Percentiles rank a stretch among this genome's conserved stretches.
These are phyloP conservation scores for Sorex maritimensis DNA, from an alignment of 2,797 vertebrate species.

Conservation along the genomic window DNA sequence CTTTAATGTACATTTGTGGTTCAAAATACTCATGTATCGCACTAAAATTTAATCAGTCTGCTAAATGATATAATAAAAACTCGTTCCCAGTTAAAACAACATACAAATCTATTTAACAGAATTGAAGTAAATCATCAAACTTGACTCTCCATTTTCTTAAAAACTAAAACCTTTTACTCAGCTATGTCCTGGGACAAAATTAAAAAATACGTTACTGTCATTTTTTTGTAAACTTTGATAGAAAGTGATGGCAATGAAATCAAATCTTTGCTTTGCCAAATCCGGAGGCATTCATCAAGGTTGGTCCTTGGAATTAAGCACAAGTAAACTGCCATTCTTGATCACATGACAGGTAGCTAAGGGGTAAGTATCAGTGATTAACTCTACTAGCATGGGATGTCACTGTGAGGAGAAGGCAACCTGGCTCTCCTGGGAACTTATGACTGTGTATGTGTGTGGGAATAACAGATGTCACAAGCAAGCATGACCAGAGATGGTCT, in stretches of 20 bases:
- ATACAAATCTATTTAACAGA: constrained; percentile 53
- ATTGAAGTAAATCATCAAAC: constrained; percentile 58
- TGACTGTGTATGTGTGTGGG: not conserved
- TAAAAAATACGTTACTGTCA: not conserved
- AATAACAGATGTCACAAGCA: not conserved
- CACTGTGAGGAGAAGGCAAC: not conserved
- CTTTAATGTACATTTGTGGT: not conserved
- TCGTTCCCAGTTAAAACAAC: constrained; percentile 46
- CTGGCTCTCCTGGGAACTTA: not conserved
- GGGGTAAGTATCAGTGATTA: not conserved
- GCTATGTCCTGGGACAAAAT: not conserved
- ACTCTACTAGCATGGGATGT: not conserved
- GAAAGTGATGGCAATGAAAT: not conserved
- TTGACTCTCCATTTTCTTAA: constrained; percentile 53
- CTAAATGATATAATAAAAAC: constrained; percentile 36
- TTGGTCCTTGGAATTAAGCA: constrained; percentile 10
- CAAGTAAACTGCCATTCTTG: constrained; percentile 27
- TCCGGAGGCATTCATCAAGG: constrained; percentile 22
- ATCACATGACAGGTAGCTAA: not conserved
- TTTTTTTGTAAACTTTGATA: not conserved
- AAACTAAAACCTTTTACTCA: constrained; percentile 49
- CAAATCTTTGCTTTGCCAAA: constrained; percentile 16
- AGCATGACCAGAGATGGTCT: constrained; percentile 13
- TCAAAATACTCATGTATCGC: constrained; percentile 37
- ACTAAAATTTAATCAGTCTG: constrained; percentile 51